A percentile compares a stretch with the other conserved stretches of the same genome.
Conservation (phyloP, 2,888 invertebrate species). For the Drosophila phalerata region DNA sequence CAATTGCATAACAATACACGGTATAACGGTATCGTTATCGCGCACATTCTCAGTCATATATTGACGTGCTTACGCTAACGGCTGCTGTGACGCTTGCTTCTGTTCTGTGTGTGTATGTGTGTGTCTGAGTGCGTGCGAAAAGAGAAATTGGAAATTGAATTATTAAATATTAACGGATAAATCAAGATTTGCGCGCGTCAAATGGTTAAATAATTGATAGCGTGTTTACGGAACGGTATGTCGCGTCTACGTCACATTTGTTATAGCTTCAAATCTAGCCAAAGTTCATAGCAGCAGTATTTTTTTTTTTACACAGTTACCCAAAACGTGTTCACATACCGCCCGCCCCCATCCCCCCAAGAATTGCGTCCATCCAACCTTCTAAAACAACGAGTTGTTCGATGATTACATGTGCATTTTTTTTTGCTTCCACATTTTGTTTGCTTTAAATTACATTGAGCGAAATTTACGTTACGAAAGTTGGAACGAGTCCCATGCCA, state of each 20-base stretch:
- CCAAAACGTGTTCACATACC: slow-evolving; percentile 59
- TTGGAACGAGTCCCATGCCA: slow-evolving; percentile 50
- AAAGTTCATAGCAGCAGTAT: slow-evolving; percentile 67
- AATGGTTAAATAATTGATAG: slow-evolving; percentile 65
- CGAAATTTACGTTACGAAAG: slow-evolving; percentile 38
- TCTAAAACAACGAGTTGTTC: slow-evolving; percentile 22
- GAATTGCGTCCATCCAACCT: slow-evolving; percentile 10
- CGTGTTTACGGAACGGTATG: slow-evolving; percentile 46
- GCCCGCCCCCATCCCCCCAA: slow-evolving; percentile 13
- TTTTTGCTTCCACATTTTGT: slow-evolving; percentile 39
- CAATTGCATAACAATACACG: slow-evolving; percentile 73
- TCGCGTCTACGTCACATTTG: slow-evolving; percentile 48
- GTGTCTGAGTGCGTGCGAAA: slow-evolving; percentile 21
- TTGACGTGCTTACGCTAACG: slow-evolving; percentile 73
- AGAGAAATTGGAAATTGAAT: slow-evolving; percentile 21
- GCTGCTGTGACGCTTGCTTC: slow-evolving; percentile 45
- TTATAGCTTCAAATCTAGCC: slow-evolving; percentile 23
- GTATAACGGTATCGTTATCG: slow-evolving; percentile 77
- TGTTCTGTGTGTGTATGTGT: slow-evolving; percentile 28
- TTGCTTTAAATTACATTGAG: slow-evolving; percentile 39
- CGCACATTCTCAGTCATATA: slow-evolving; percentile 70
- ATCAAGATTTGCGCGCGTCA: slow-evolving; percentile 34
- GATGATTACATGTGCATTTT: slow-evolving; percentile 35
- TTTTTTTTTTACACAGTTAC: slow-evolving; percentile 27
- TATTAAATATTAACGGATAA: slow-evolving; percentile 47